Conservation (phyloP, 2,797 vertebrate species). For the Ciconia nigra region DNA sequence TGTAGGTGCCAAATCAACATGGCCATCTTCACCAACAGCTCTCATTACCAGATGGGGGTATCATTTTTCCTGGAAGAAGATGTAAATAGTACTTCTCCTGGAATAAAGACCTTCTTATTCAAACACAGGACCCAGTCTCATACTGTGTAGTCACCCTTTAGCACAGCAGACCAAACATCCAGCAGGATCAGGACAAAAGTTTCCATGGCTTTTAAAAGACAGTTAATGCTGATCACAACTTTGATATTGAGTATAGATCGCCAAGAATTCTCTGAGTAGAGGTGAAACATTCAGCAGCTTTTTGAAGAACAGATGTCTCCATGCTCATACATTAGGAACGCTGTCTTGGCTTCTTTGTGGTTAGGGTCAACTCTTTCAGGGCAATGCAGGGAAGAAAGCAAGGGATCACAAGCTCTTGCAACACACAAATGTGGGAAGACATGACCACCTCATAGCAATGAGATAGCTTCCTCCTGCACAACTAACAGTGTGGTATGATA, state of each 20-base stretch:
- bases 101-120: not conserved
- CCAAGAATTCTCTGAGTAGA: not conserved
- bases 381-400: not conserved
- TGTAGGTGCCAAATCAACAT: not conserved
- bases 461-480: not conserved
- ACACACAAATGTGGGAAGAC: not conserved
- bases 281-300: not conserved
- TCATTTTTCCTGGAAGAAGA: not conserved
- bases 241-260: not conserved
- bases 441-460: not conserved
- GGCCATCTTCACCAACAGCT: not conserved
- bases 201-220: not conserved
- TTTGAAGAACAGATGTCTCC: not conserved
- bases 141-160: not conserved
- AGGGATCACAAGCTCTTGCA: not conserved
- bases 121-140: not conserved
- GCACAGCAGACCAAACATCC: not conserved
- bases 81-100: not conserved
- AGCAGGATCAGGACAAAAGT: not conserved
- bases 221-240: not conserved
- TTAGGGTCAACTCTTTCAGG: not conserved
- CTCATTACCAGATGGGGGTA: not conserved
- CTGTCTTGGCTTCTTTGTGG: not conserved
- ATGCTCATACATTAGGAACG: not conserved
- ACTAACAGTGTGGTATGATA: not conserved